phyloP scores from a whole-genome alignment of 2,113 vertebrate species.

The Sebastes fasciatus region DNA sequence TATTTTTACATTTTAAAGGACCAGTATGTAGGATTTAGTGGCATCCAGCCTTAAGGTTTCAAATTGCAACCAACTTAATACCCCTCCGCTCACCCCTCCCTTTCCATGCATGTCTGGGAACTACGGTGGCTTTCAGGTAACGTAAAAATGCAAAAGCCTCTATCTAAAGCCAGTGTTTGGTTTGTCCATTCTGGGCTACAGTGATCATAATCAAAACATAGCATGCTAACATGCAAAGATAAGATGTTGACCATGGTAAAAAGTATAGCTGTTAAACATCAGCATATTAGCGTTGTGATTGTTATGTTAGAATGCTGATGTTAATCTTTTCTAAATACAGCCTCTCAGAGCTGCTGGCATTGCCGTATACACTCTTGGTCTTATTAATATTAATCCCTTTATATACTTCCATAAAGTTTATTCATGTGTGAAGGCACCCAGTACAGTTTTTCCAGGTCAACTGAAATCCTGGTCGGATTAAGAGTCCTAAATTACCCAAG shows the following conservation, averaged over 20 bases:
- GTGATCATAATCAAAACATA: too few species aligned
- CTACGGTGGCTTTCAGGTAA: too few species aligned
- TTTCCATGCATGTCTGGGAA: too few species aligned
- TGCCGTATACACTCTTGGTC: constrained; percentile 4
- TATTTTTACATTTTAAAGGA: background rate
- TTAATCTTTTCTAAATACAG: background rate
- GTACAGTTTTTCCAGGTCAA: constrained; percentile 52
- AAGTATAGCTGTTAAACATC: background rate
- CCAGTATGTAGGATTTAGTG: too few species aligned
- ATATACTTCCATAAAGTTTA: constrained; percentile 35
- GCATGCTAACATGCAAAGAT: background rate
- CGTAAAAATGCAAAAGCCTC: too few species aligned
- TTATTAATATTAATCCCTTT: constrained; percentile 47
- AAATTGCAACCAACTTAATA: too few species aligned
- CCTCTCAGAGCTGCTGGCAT: constrained; percentile 5
- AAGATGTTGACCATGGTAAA: background rate
- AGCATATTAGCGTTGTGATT: background rate
- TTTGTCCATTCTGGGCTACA: too few species aligned
- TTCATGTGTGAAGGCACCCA: constrained; percentile 36
- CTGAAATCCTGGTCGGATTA: constrained; percentile 46
- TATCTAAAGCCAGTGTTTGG: too few species aligned
- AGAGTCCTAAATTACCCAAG: constrained; percentile 23
- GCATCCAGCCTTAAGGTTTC: too few species aligned
- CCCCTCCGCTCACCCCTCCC: too few species aligned
- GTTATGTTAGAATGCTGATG: constrained; percentile 1